These are phyloP conservation scores for Brienomyrus longianalis DNA, from an alignment of 2,113 vertebrate genomes.

Conservation along the genomic window DNA sequence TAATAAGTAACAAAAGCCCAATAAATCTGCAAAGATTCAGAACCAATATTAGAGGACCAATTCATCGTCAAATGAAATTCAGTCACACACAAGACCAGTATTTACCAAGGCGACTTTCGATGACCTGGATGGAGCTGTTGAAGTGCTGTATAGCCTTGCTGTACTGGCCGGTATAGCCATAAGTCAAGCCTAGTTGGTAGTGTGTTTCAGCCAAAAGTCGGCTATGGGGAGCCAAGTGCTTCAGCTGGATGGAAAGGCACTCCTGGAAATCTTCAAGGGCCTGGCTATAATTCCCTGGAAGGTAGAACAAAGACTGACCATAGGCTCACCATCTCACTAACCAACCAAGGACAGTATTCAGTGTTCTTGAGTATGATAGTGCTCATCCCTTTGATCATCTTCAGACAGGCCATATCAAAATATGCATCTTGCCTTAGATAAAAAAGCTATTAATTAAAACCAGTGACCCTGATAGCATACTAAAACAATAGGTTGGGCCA, in stretches of 20 bases:
- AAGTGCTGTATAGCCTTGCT: constrained; percentile 72
- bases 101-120: constrained; percentile 82
- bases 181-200: constrained; percentile 85
- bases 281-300: constrained; percentile 80
- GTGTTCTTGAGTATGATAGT: background rate
- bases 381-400: background rate
- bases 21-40: background rate
- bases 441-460: background rate
- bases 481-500: background rate
- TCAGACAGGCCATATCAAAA: background rate
- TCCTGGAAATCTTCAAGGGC: constrained; percentile 88
- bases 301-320: background rate
- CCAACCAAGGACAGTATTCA: background rate
- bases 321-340: background rate
- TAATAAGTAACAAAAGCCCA: background rate
- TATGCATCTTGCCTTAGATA: background rate
- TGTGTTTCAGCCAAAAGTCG: constrained; percentile 86
- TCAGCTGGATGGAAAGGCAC: constrained; percentile 81
- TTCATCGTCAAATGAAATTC: background rate
- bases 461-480: background rate
- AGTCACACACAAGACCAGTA: background rate
- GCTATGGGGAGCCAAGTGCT: constrained; percentile 79
- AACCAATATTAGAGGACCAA: background rate
- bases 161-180: constrained; percentile 72
- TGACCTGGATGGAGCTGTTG: constrained; percentile 72